Evolutionary conservation across 1,140 invertebrate genomes (phyloP).

Genomic region (Pseudomyrmex flavicornis): DNA sequence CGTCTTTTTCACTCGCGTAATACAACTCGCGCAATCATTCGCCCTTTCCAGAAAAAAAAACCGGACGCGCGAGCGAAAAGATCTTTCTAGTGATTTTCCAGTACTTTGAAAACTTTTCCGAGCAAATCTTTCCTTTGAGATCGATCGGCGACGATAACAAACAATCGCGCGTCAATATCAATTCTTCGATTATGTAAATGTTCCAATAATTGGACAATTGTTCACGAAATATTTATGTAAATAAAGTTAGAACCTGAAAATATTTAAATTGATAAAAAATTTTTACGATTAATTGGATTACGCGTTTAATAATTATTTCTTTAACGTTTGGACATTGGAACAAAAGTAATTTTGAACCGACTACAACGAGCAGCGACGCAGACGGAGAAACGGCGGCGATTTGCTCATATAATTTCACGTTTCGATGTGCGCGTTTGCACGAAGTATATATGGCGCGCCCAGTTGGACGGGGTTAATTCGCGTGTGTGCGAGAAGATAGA

Average conservation of each 20-base stretch:
- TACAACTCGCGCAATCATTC: slow-evolving; percentile 19
- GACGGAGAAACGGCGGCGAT: slow-evolving; percentile 8
- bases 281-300: too few species aligned
- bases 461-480: slow-evolving; percentile 38
- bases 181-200: background rate
- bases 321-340: background rate
- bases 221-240: too few species aligned
- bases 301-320: too few species aligned
- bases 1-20: slow-evolving; percentile 35
- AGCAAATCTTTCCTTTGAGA: background rate
- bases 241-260: too few species aligned
- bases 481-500: slow-evolving; percentile 24
- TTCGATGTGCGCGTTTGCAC: slow-evolving; percentile 32
- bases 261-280: too few species aligned
- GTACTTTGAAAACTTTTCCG: background rate
- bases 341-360: slow-evolving; percentile 1
- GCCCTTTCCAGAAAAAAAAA: background rate
- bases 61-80: background rate
- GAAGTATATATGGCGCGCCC: background rate
- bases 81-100: slow-evolving; percentile 25
- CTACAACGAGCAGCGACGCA: background rate
- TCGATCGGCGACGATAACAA: background rate
- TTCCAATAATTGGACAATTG: too few species aligned
- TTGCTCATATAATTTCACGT: background rate
- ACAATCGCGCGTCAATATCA: slow-evolving; percentile 8